phyloP scores from a whole-genome alignment of 2,113 vertebrate species.

The Takifugu flavidus region DNA sequence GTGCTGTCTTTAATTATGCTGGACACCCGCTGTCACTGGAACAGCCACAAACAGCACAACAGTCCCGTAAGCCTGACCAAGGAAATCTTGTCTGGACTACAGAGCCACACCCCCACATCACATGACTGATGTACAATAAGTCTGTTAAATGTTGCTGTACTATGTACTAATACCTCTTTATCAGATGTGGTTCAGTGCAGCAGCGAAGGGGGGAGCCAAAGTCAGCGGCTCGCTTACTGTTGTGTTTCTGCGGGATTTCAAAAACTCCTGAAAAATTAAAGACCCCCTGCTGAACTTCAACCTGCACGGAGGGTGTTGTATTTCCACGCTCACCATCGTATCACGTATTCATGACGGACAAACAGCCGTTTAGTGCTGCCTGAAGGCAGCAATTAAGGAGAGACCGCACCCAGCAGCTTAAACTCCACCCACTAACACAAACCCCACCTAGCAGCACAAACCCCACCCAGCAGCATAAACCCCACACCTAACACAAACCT shows the following conservation, averaged over 20 bases:
- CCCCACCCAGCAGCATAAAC: too few species aligned
- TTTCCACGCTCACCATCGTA: slow-evolving; percentile 28
- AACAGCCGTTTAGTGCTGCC: slow-evolving; percentile 46
- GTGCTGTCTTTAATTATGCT: slow-evolving; percentile 21
- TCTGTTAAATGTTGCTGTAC: too few species aligned
- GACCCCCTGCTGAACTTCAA: slow-evolving; percentile 32
- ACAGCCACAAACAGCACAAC: background rate
- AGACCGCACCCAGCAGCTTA: too few species aligned
- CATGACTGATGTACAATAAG: too few species aligned
- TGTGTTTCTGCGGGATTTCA: too few species aligned
- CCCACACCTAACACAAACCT: background rate
- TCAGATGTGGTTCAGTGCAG: too few species aligned
- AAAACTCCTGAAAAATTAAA: slow-evolving; percentile 40
- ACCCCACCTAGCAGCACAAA: too few species aligned
- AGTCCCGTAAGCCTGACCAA: background rate
- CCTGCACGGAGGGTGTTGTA: slow-evolving; percentile 26
- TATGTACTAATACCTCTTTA: too few species aligned
- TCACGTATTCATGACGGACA: slow-evolving; percentile 43
- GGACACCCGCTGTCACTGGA: slow-evolving; percentile 19
- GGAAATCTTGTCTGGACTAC: background rate
- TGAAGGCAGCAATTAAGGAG: slow-evolving; percentile 14
- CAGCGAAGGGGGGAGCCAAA: too few species aligned
- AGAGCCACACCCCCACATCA: too few species aligned
- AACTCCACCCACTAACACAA: too few species aligned
- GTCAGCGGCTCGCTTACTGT: too few species aligned